Percentiles rank a stretch among this genome's conserved stretches.
Evolutionary conservation across 2,888 invertebrate genomes (phyloP).

Genomic region (Drosophila mulleri): DNA sequence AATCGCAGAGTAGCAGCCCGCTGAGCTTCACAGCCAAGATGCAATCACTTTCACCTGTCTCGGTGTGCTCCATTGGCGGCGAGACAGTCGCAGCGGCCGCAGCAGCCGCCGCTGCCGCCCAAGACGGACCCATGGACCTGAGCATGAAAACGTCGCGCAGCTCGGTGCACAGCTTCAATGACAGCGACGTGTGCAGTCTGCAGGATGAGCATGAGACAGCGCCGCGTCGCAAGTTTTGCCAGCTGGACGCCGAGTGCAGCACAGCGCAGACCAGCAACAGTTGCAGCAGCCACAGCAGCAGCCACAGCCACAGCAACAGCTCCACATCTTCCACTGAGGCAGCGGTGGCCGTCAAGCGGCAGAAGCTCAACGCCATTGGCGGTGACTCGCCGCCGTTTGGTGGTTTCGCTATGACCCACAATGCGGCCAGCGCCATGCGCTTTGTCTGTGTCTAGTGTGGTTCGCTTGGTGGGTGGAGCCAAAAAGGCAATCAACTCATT

Average conservation of each 20-base stretch:
- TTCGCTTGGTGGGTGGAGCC: slow-evolving; percentile 60
- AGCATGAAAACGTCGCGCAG: slow-evolving; percentile 88
- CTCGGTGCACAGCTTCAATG: slow-evolving; percentile 80
- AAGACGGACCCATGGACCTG: slow-evolving; percentile 92
- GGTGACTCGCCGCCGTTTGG: slow-evolving; percentile 50
- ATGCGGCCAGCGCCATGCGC: slow-evolving; percentile 79
- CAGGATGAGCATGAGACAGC: slow-evolving; percentile 68
- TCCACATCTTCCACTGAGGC: slow-evolving; percentile 47
- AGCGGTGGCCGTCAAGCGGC: slow-evolving; percentile 68
- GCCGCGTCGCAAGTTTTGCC: slow-evolving; percentile 78
- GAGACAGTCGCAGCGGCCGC: slow-evolving; percentile 56
- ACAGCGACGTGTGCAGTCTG: slow-evolving; percentile 74
- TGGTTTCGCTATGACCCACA: slow-evolving; percentile 72
- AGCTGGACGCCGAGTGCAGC: slow-evolving; percentile 71
- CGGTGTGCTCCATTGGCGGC: slow-evolving; percentile 77
- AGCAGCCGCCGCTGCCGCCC: slow-evolving; percentile 80
- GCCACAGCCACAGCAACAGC: slow-evolving; percentile 21
- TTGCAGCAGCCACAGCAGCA: slow-evolving; percentile 25
- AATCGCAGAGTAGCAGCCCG: slow-evolving; percentile 57
- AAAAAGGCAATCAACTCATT: slow-evolving; percentile 50
- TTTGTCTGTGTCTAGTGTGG: slow-evolving; percentile 78
- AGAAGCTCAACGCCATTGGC: slow-evolving; percentile 69
- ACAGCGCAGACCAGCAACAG: slow-evolving; percentile 29
- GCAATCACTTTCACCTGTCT: slow-evolving; percentile 83
- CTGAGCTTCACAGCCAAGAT: slow-evolving; percentile 78